phyloP scores from a whole-genome alignment of 2,888 invertebrate species.

The Tipula lateralis region DNA sequence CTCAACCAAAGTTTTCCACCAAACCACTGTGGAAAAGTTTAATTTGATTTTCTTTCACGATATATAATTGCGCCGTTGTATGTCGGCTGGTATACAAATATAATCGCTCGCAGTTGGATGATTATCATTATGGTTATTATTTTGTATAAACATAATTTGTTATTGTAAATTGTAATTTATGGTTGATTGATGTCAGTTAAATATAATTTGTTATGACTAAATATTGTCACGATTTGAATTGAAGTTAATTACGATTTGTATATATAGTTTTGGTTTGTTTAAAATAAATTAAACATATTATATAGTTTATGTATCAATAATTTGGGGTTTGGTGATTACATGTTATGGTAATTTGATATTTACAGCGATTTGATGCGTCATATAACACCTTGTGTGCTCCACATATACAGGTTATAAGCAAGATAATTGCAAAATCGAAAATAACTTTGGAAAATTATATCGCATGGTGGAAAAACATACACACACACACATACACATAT shows the following conservation, averaged over 20 bases:
- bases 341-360: background rate
- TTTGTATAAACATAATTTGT: background rate
- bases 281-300: background rate
- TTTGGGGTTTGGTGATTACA: background rate
- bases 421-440: background rate
- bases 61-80: background rate
- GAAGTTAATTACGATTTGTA: background rate
- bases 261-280: background rate
- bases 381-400: background rate
- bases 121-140: conserved; percentile 5
- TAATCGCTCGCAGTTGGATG: background rate
- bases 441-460: background rate
- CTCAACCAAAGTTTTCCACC: background rate
- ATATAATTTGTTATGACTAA: conserved; percentile 28
- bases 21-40: background rate
- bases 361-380: background rate
- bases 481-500: background rate
- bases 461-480: background rate
- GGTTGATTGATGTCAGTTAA: conserved; percentile 28
- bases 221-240: conserved; percentile 26
- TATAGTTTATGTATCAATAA: background rate
- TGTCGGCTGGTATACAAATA: too few relatives aligned
- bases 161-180: conserved; percentile 2
- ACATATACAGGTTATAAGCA: too few relatives aligned
- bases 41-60: conserved; percentile 14